A percentile compares a stretch with the other conserved stretches of the same genome.
These are phyloP conservation scores for Tuberolachnus salignus DNA, from an alignment of 2,888 invertebrate genomes.

Conservation along the genomic window DNA sequence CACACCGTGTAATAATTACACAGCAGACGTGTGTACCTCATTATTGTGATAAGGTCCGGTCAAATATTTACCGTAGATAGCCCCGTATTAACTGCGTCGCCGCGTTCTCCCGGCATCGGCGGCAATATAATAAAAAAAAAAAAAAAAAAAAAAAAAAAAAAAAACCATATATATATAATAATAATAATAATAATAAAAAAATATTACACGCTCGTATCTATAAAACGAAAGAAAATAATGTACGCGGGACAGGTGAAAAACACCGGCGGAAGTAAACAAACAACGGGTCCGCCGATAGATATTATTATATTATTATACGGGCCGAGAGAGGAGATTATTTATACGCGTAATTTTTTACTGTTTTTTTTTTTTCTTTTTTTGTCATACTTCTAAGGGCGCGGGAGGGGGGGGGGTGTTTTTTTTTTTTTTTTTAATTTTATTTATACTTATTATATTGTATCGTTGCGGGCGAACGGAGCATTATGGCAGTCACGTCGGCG, in stretches of 20 bases:
- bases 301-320: not conserved
- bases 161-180: too few species aligned
- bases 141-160: too few species aligned
- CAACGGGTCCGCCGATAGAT: constrained; percentile 39
- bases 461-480: not conserved
- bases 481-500: constrained; percentile 52
- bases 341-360: constrained; percentile 16
- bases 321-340: constrained; percentile 40
- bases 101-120: not conserved
- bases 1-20: constrained; percentile 22
- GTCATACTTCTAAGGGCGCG: too few species aligned
- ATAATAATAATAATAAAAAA: too few species aligned
- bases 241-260: constrained; percentile 41
- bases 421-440: constrained; percentile 44
- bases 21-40: constrained; percentile 4
- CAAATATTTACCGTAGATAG: constrained; percentile 48
- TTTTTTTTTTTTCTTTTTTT: constrained; percentile 20
- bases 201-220: too few species aligned
- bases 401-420: not conserved
- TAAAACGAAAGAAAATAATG: not conserved
- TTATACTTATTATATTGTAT: constrained; percentile 39
- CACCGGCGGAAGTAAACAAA: constrained; percentile 56
- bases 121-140: too few species aligned
- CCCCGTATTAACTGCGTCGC: not conserved
- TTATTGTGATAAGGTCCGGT: constrained; percentile 47